Evolutionary conservation across 2,888 invertebrate genomes (phyloP).

Genomic region (Ormia ochracea): DNA sequence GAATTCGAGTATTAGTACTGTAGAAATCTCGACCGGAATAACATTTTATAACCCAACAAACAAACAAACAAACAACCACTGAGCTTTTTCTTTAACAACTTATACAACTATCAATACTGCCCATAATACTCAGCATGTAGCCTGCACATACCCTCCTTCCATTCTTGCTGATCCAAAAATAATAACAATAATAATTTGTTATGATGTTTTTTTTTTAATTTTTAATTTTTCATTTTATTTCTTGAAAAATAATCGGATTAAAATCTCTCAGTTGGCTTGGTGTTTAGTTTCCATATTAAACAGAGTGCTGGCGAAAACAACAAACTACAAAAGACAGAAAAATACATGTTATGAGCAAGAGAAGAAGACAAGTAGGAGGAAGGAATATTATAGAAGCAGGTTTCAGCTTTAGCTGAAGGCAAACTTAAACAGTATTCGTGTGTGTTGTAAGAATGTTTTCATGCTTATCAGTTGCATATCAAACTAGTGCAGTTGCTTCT

Average conservation of each 20-base stretch:
- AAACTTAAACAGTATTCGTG: not conserved
- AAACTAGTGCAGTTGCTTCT: not conserved
- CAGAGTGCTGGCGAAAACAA: not conserved
- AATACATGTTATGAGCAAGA: not conserved
- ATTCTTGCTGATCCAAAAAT: not conserved
- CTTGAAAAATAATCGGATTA: constrained; percentile 61
- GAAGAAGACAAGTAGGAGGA: not conserved
- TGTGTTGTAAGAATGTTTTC: not conserved
- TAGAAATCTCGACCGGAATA: too few relatives aligned
- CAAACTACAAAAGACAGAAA: not conserved
- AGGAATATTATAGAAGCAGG: not conserved
- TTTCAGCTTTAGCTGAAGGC: constrained; percentile 22
- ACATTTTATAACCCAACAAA: too few relatives aligned
- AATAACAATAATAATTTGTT: constrained; percentile 23
- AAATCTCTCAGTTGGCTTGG: constrained; percentile 39
- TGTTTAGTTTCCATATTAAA: constrained; percentile 21
- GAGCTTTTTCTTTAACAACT: too few relatives aligned
- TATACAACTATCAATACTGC: too few relatives aligned
- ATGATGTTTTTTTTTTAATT: constrained; percentile 3
- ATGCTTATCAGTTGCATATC: constrained; percentile 26
- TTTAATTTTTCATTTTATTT: constrained; percentile 1
- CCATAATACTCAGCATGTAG: constrained; percentile 26
- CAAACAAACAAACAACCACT: not conserved
- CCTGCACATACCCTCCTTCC: constrained; percentile 38
- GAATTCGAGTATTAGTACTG: too few relatives aligned